Evolutionary conservation across 2,888 invertebrate genomes (phyloP).

Genomic region (Luffia ferchaultella): DNA sequence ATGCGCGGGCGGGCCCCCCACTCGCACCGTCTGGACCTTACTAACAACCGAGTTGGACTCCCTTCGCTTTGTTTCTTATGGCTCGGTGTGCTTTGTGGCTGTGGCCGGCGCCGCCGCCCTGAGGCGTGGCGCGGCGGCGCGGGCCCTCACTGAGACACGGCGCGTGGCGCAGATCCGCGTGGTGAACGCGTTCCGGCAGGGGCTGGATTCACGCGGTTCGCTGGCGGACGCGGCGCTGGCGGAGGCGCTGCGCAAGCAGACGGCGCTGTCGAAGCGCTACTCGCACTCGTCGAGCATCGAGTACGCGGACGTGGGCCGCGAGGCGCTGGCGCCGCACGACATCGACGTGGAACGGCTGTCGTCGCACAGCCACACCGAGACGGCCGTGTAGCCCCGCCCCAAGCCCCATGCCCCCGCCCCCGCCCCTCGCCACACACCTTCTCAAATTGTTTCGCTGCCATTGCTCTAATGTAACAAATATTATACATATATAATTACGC

Average conservation of each 20-base stretch:
- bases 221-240: slow-evolving; percentile 92
- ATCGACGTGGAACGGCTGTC: slow-evolving; percentile 92
- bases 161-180: slow-evolving; percentile 93
- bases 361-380: slow-evolving; percentile 94
- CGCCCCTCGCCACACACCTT: slow-evolving; percentile 16
- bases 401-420: slow-evolving; percentile 44
- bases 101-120: slow-evolving; percentile 1
- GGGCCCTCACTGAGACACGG: too few relatives aligned
- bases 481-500: slow-evolving; percentile 18
- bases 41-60: too few relatives aligned
- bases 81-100: slow-evolving; percentile 51
- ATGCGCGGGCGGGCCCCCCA: not conserved
- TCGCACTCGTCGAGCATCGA: slow-evolving; percentile 90
- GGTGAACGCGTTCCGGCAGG: slow-evolving; percentile 99
- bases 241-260: slow-evolving; percentile 93
- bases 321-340: slow-evolving; percentile 81
- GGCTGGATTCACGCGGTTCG: slow-evolving; percentile 95
- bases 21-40: too few relatives aligned
- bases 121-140: slow-evolving; percentile 11
- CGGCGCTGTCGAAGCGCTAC: slow-evolving; percentile 90
- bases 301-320: slow-evolving; percentile 73
- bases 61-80: too few relatives aligned
- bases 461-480: slow-evolving; percentile 34
- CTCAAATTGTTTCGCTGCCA: slow-evolving; percentile 37
- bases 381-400: slow-evolving; percentile 76